A percentile compares a stretch with the other conserved stretches of the same genome.
Conservation (phyloP, 2,797 vertebrate genomes). For the Onychomys leucogaster region DNA sequence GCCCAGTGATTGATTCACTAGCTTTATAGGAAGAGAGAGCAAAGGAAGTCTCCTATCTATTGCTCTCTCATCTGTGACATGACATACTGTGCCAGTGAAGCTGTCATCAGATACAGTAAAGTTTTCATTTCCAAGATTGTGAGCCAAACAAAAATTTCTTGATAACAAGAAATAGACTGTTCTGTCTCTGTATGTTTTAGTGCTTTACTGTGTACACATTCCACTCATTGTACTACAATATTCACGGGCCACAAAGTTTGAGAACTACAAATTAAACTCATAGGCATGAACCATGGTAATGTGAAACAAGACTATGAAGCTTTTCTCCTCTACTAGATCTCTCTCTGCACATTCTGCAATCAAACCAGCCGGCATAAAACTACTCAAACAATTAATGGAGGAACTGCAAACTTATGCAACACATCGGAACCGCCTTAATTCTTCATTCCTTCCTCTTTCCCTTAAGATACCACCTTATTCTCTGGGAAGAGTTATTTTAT, state of each 20-base stretch:
- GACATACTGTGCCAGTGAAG: not conserved
- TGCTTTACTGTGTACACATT: not conserved
- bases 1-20: not conserved
- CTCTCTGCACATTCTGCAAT: not conserved
- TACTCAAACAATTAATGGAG: not conserved
- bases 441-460: not conserved
- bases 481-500: not conserved
- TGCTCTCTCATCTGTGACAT: not conserved
- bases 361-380: not conserved
- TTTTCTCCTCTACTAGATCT: not conserved
- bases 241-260: not conserved
- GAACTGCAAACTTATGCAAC: not conserved
- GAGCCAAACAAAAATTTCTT: not conserved
- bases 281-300: not conserved
- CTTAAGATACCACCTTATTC: not conserved
- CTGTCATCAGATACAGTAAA: not conserved
- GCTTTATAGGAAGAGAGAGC: not conserved
- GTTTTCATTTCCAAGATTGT: not conserved
- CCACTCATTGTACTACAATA: not conserved
- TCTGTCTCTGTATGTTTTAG: not conserved
- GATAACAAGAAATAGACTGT: not conserved
- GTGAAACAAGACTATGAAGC: not conserved
- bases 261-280: not conserved
- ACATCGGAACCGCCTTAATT: not conserved
- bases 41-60: not conserved